phyloP scores from a whole-genome alignment of 2,113 vertebrate genomes.

The Apeltes quadracus region DNA sequence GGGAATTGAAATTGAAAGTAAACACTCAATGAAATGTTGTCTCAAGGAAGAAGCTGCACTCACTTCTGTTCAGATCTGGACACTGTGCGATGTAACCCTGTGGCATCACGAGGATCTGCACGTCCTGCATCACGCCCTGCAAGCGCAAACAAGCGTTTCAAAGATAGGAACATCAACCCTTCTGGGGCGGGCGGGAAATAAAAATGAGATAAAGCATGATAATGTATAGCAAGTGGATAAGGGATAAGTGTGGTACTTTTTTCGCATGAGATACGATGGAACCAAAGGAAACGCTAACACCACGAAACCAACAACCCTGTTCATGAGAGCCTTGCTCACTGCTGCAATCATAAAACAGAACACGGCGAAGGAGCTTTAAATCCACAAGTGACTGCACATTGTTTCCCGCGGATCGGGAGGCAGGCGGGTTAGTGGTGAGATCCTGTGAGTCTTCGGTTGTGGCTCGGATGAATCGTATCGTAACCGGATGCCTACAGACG shows the following conservation, averaged over 20 bases:
- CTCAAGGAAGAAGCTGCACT: conserved; percentile 73
- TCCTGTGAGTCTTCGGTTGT: conserved; percentile 1
- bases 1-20: conserved; percentile 18
- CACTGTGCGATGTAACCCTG: conserved; percentile 98
- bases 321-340: neutral
- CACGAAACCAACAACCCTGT: conserved; percentile 26
- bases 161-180: conserved; percentile 1
- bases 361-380: neutral
- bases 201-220: conserved; percentile 23
- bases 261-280: conserved; percentile 27
- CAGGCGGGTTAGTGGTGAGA: conserved; percentile 19
- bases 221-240: conserved; percentile 20
- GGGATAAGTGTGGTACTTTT: conserved; percentile 25
- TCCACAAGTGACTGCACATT: conserved; percentile 12
- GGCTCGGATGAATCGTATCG: conserved; percentile 42
- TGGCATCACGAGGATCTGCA: conserved; percentile 95
- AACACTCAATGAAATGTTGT: conserved; percentile 8
- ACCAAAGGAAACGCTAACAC: conserved; percentile 12
- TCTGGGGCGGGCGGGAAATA: neutral
- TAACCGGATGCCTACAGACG: conserved; percentile 52
- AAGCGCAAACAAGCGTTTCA: conserved; percentile 22
- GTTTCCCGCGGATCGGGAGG: conserved; percentile 20
- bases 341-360: conserved; percentile 22
- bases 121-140: conserved; percentile 97
- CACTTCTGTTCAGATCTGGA: conserved; percentile 99